These are phyloP conservation scores for Apistogramma diplotaenia DNA, from an alignment of 2,113 vertebrate genomes.

Conservation along the genomic window DNA sequence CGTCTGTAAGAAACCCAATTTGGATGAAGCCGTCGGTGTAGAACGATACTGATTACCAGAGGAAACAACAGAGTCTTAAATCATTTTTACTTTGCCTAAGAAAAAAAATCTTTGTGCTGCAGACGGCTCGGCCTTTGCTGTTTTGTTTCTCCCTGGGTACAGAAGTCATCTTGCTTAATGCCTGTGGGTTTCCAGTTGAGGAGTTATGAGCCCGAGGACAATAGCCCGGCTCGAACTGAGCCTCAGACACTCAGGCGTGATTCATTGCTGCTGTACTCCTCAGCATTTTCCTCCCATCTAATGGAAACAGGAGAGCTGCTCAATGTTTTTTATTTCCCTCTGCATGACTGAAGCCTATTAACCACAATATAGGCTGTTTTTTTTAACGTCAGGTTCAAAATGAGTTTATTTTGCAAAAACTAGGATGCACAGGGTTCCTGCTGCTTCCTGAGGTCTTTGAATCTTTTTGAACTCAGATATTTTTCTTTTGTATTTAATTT, in stretches of 20 bases:
- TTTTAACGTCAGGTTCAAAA: not conserved
- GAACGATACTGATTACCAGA: not conserved
- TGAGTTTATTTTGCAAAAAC: not conserved
- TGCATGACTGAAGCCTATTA: conserved; percentile 24
- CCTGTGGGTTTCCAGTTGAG: conserved; percentile 22
- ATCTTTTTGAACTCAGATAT: too few relatives aligned
- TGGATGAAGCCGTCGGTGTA: not conserved
- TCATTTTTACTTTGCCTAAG: conserved; percentile 44
- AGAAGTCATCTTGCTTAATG: conserved; percentile 39
- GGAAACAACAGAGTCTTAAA: not conserved
- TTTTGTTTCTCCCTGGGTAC: conserved; percentile 17
- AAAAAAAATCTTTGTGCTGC: not conserved
- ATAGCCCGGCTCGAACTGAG: conserved; percentile 6
- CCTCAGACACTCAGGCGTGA: conserved; percentile 28
- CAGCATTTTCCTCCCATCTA: conserved; percentile 34
- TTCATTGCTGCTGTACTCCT: conserved; percentile 32
- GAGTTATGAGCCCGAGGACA: conserved; percentile 46
- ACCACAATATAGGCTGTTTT: not conserved
- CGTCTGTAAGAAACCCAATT: not conserved
- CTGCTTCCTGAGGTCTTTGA: too few relatives aligned
- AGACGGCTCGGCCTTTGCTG: not conserved
- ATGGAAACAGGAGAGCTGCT: conserved; percentile 28
- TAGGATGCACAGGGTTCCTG: too few relatives aligned
- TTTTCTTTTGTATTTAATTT: too few relatives aligned
- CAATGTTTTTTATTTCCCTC: conserved; percentile 26